phyloP scores from a whole-genome alignment of 1,140 invertebrate species.

The Zaprionus inermis region DNA sequence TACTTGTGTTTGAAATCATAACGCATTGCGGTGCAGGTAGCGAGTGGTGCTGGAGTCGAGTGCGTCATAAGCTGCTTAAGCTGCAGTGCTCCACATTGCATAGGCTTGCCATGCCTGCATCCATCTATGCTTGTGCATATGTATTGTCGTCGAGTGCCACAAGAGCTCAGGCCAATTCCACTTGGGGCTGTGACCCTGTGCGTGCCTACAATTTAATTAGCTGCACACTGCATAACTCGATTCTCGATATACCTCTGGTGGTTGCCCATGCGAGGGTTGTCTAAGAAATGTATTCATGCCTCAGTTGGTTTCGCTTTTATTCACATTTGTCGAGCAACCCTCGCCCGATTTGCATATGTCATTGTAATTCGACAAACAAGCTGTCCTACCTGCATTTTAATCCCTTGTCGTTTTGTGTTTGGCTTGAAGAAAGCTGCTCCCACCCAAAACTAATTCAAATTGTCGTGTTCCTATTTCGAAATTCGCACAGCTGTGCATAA shows the following conservation, averaged over 20 bases:
- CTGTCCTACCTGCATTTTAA: slow-evolving; percentile 60
- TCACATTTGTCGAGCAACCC: background rate
- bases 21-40: slow-evolving; percentile 15
- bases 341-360: slow-evolving; percentile 33
- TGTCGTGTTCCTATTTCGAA: slow-evolving; percentile 33
- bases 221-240: slow-evolving; percentile 57
- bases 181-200: slow-evolving; percentile 34
- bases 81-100: slow-evolving; percentile 40
- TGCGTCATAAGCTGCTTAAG: slow-evolving; percentile 59
- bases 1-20: slow-evolving; percentile 5
- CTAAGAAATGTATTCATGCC: background rate
- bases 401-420: slow-evolving; percentile 30
- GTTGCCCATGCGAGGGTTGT: background rate
- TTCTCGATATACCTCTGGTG: slow-evolving; percentile 41
- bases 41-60: slow-evolving; percentile 17
- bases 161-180: slow-evolving; percentile 4
- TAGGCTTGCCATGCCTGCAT: slow-evolving; percentile 19
- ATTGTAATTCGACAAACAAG: slow-evolving; percentile 69
- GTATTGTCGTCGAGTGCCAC: slow-evolving; percentile 28
- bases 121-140: slow-evolving; percentile 17
- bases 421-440: background rate
- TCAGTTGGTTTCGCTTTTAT: background rate
- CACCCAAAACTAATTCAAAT: slow-evolving; percentile 72
- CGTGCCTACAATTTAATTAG: slow-evolving; percentile 73
- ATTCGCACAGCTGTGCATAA: background rate